Percentiles rank a stretch among this genome's conserved stretches.
Evolutionary conservation across 2,888 invertebrate genomes (phyloP).

Genomic region (Aphidoletes aphidimyza): DNA sequence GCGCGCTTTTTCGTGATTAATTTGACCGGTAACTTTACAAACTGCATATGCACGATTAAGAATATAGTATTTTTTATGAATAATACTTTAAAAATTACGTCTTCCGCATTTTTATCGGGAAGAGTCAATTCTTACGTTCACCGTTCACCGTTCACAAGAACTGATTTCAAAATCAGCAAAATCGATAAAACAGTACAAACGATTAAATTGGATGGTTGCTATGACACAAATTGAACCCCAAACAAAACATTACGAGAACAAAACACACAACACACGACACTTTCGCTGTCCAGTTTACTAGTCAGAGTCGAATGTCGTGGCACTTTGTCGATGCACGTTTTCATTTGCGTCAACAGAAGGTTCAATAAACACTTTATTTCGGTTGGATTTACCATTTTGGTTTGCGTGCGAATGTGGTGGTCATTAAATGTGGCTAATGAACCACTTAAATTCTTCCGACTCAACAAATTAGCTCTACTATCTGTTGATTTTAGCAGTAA

Average conservation of each 20-base stretch:
- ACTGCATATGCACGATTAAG: background rate
- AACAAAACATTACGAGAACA: background rate
- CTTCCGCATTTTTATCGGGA: background rate
- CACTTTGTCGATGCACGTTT: background rate
- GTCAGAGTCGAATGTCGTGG: background rate
- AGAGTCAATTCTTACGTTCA: background rate
- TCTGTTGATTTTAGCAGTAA: too few relatives aligned
- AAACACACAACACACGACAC: background rate
- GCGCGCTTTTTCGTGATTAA: background rate
- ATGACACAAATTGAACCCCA: conserved; percentile 10
- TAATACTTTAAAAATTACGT: background rate
- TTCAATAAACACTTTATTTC: conserved; percentile 37
- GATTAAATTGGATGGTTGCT: conserved; percentile 1
- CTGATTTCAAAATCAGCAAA: conserved; percentile 5
- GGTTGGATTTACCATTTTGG: background rate
- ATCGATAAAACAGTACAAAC: conserved; percentile 29
- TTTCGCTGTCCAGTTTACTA: background rate
- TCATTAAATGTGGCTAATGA: background rate
- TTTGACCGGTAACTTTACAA: background rate
- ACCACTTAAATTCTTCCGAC: background rate
- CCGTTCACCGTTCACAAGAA: background rate
- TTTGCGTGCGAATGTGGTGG: background rate
- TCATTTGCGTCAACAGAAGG: background rate
- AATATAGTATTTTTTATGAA: background rate
- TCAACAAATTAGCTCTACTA: too few relatives aligned